These are phyloP conservation scores for Ormyrus rosae DNA, from an alignment of 2,888 invertebrate genomes.

Conservation along the genomic window DNA sequence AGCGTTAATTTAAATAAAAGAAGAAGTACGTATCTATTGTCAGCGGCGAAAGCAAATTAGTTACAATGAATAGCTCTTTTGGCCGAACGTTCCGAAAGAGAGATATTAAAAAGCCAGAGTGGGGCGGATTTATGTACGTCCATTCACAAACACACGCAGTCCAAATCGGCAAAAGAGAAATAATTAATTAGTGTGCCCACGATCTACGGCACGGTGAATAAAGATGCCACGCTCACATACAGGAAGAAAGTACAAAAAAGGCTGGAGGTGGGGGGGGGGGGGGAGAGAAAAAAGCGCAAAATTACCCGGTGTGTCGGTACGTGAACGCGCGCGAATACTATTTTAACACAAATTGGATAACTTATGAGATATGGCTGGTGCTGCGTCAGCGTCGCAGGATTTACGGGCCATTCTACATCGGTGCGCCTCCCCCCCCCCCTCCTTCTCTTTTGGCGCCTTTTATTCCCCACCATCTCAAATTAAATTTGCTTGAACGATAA, in stretches of 20 bases:
- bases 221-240: constrained; percentile 21
- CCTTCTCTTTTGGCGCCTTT: constrained; percentile 57
- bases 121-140: not conserved
- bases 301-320: constrained; percentile 54
- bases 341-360: constrained; percentile 74
- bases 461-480: constrained; percentile 61
- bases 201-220: constrained; percentile 29
- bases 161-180: constrained; percentile 28
- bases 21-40: too few relatives aligned
- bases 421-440: constrained; percentile 55
- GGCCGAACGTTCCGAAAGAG: too few relatives aligned
- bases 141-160: too few relatives aligned
- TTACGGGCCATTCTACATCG: constrained; percentile 72
- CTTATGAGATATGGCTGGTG: constrained; percentile 72
- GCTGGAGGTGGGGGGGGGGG: constrained; percentile 37
- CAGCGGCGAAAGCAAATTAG: not conserved
- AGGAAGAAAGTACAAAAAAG: not conserved
- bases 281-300: constrained; percentile 57
- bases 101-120: too few relatives aligned
- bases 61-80: not conserved
- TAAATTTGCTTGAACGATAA: constrained; percentile 66
- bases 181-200: constrained; percentile 33
- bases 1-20: too few relatives aligned
- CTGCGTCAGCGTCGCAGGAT: constrained; percentile 72
- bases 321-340: constrained; percentile 66